These are phyloP conservation scores for Glaucopsyche alexis DNA, from an alignment of 2,888 invertebrate species.

Conservation along the genomic window DNA sequence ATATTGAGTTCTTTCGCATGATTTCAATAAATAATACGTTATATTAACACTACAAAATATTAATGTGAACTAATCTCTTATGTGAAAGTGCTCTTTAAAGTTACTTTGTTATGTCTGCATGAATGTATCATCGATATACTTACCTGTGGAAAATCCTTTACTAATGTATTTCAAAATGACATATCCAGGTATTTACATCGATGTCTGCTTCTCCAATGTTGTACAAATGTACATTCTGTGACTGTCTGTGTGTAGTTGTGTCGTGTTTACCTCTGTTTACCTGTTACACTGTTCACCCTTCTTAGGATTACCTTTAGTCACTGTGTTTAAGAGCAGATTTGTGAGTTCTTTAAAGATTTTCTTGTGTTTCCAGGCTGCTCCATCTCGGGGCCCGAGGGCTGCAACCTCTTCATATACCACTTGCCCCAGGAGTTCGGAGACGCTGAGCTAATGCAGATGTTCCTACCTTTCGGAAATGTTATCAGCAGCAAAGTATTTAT, in stretches of 20 bases:
- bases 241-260: constrained; percentile 13
- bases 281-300: neutral
- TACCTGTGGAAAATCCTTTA: neutral
- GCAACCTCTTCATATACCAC: constrained; percentile 99
- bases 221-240: constrained; percentile 16
- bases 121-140: neutral
- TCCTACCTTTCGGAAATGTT: constrained; percentile 99
- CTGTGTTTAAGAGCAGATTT: constrained; percentile 70
- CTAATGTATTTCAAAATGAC: neutral
- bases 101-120: constrained; percentile 5
- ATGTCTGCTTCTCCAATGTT: constrained; percentile 19
- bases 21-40: neutral
- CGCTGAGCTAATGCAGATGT: constrained; percentile 99
- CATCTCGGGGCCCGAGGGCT: constrained; percentile 99
- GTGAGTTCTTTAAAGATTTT: constrained; percentile 85
- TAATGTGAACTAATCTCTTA: neutral
- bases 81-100: neutral
- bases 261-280: constrained; percentile 1
- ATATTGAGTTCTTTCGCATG: neutral
- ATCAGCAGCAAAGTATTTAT: constrained; percentile 99
- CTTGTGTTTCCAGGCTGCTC: constrained; percentile 92
- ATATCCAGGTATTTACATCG: neutral
- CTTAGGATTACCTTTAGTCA: constrained; percentile 39
- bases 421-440: constrained; percentile 99
- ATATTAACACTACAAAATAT: neutral